A percentile compares a stretch with the other conserved stretches of the same genome.
Conservation (phyloP, 2,797 vertebrate species). For the Myiotriccus ornatus region DNA sequence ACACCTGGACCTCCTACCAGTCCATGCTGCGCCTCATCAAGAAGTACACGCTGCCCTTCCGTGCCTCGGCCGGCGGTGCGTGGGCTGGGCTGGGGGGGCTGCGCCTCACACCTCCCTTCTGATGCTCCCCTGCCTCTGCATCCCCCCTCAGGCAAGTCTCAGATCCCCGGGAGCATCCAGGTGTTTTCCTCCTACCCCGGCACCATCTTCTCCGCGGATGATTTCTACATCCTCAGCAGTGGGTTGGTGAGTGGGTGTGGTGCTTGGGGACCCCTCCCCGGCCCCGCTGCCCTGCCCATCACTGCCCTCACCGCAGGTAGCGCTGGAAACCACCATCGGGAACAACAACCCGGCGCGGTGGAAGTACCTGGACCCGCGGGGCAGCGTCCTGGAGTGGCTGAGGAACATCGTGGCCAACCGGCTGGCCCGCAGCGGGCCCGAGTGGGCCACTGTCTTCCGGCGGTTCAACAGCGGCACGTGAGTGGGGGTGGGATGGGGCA, state of each 20-base stretch:
- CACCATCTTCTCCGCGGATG: constrained; percentile 90
- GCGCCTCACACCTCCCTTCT: not conserved
- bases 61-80: constrained; percentile 76
- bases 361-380: constrained; percentile 83
- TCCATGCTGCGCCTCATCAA: constrained; percentile 92
- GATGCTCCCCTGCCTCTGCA: not conserved
- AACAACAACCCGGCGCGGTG: constrained; percentile 87
- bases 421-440: constrained; percentile 78
- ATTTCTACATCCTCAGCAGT: constrained; percentile 93
- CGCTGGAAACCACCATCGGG: constrained; percentile 92
- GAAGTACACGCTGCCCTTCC: constrained; percentile 88
- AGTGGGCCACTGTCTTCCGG: constrained; percentile 84
- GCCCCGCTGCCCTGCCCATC: not conserved
- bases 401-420: constrained; percentile 91
- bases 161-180: constrained; percentile 81
- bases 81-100: not conserved
- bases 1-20: constrained; percentile 92
- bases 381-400: constrained; percentile 88
- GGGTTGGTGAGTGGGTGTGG: constrained; percentile 82
- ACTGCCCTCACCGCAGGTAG: constrained; percentile 75
- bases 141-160: constrained; percentile 55
- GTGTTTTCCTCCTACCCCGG: constrained; percentile 94
- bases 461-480: constrained; percentile 95
- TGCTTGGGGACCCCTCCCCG: fast-evolving
- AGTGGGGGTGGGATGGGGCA: not conserved